phyloP scores from a whole-genome alignment of 2,888 invertebrate species.

The Graphium colonna region DNA sequence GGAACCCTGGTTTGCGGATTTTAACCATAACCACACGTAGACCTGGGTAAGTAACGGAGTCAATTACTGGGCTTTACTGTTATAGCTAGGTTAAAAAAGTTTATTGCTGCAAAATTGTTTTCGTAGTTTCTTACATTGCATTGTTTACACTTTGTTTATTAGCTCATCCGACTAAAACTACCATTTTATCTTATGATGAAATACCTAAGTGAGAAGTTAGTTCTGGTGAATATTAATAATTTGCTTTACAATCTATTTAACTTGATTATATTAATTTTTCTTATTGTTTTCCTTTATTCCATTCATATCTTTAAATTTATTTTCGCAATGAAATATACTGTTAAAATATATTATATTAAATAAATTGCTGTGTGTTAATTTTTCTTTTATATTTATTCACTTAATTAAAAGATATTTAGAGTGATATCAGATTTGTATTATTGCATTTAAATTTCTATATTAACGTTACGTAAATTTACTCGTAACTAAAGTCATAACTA shows the following conservation, averaged over 20 bases:
- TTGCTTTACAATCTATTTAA: no score
- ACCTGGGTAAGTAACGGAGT: slow-evolving; percentile 39
- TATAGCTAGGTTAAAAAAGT: not conserved
- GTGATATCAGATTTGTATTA: no score
- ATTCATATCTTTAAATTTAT: no score
- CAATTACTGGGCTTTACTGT: slow-evolving; percentile 2
- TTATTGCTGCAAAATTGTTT: not conserved
- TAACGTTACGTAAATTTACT: not conserved
- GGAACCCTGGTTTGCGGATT: slow-evolving; percentile 42
- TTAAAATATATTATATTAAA: no score
- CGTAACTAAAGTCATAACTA: no score
- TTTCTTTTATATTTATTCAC: slow-evolving; percentile 7
- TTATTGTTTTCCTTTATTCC: no score
- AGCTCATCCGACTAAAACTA: no score
- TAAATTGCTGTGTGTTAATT: no score
- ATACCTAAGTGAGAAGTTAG: not conserved
- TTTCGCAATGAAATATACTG: no score
- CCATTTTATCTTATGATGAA: not conserved
- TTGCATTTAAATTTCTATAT: no score
- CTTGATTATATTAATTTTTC: no score
- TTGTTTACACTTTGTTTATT: not conserved
- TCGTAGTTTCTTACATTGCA: not conserved
- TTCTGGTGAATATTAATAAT: not conserved
- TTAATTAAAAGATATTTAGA: slow-evolving; percentile 11
- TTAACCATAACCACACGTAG: slow-evolving; percentile 30